Base-by-base conservation (phyloP, 2,113 vertebrate genomes). In the Aphelocoma coerulescens region DNA sequence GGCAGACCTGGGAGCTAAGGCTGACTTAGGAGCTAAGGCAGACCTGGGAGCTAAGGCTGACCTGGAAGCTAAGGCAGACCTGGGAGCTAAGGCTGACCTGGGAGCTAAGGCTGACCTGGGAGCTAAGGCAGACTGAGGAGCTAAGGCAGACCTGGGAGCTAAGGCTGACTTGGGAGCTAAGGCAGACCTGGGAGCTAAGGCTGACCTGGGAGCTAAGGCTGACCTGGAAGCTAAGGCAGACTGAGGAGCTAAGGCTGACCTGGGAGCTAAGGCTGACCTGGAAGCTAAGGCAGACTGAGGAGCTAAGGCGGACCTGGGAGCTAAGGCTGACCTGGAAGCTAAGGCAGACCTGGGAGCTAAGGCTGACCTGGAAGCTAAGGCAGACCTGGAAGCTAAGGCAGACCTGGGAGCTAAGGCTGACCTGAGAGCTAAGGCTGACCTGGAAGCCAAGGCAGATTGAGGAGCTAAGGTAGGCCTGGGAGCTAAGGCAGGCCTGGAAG, bases 201-300 rank as follows among this genome's bases (percentile, higher is more conserved):
- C 52, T 35, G 32, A 27, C 4, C 55, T 52, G 51, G 33, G 28
- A 35, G 1, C 16, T 20, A 17, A 49, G 24, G 33, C 24, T 28
- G 46, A 19, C 0, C 10, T 19, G 16, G 44, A 5, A 49, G 24
- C 4, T 49, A 5, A 19, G 6, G 8, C 16, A 68, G 33, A 35
- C 0, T 10, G 9, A 6, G 28, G 37, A 33, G 16, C 3, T 72
- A 3, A 22, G 33, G 57, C 15, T n/a, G n/a, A n/a, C n/a, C n/a
- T n/a, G n/a, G 13, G 32, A 67, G 4, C 2, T 3, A 3, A 37
- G 35, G 35, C 35, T n/a, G n/a, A n/a, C n/a, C n/a, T n/a, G n/a
- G 44, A 22, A 48, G 6, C 11, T 68, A 4, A 17, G 4, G 19
- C 43, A 49, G 32, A 43, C 0, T 2, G 9, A 4, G 65, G 35